Evolutionary conservation across 1,140 invertebrate genomes (phyloP), one percentile per base, ranked within the genome.

Genomic region (Cherax destructor): DNA sequence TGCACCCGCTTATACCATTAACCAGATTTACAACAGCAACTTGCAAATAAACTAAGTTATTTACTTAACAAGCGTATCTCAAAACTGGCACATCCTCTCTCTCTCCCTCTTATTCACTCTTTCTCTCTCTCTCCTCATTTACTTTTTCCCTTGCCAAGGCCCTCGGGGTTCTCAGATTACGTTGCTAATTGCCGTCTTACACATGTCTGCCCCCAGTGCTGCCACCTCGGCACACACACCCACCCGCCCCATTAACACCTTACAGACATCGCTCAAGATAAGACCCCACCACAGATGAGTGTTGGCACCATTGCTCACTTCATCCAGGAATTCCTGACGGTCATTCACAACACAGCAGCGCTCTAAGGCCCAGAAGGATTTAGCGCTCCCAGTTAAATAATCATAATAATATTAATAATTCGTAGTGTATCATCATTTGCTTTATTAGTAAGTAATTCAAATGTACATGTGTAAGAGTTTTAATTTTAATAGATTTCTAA

Each of bases 141-240:
- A 52, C 80, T 56, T 24, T 61, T 47, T 61, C 13, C 21, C 52
- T 30, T 6, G 9, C 2, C 81, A 24, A 18, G 3, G 52, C 56
- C 59, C 24, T 4, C 7, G 52, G 52, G 52, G 52, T 11, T 24
- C 50, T 83, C 81, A 69, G 81, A 83, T 83, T 83, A 83, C 81
- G 6, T 69, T 52, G 81, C 81, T 83, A 83, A 83, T 83, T 83
- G 81, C 30, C 61, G 81, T 69, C 81, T 83, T 83, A 83, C 81
- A 69, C 59, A 83, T 83, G 81, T 83, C 59, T 69, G 0, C 56
- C 50, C 16, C 13, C 49, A 24, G 4, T n/a, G 5, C 56, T 41
- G 6, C 50, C 30, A 1, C 81, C 52, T 21, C 24, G 1, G n/a
- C 21, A 7, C 11, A n/a, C 52, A 5, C 52, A 3, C 52, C 52